Conservation (phyloP, 2,888 invertebrate species). For the Thereva unica region DNA sequence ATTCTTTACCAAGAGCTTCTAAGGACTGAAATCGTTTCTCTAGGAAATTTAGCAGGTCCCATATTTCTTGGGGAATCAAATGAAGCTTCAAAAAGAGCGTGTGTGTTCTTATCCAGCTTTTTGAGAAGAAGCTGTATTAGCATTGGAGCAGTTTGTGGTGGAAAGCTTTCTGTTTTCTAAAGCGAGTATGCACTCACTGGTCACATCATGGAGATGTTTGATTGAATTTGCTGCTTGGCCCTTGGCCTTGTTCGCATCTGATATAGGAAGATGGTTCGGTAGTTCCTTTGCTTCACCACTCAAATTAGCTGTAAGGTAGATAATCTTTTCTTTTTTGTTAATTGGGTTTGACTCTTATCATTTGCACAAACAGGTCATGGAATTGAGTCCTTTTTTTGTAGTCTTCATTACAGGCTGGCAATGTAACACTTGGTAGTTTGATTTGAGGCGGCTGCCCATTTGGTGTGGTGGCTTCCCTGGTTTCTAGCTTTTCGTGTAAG, state of each 20-base stretch:
- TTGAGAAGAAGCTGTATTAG: background rate
- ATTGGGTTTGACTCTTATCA: background rate
- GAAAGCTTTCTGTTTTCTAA: background rate
- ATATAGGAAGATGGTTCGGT: no score
- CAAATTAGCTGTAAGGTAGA: background rate
- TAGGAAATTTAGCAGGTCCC: background rate
- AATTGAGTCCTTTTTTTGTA: background rate
- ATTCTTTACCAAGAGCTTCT: background rate
- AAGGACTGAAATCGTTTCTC: background rate
- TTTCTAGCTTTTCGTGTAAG: background rate
- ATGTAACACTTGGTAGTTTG: no score
- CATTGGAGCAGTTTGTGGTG: background rate
- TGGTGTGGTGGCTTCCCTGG: background rate
- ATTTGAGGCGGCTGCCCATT: background rate
- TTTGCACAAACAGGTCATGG: background rate
- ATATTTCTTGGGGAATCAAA: background rate
- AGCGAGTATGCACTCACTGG: background rate
- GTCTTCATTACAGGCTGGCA: background rate
- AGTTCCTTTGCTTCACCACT: no score
- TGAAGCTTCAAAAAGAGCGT: background rate
- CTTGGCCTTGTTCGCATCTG: no score
- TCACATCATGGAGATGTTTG: background rate
- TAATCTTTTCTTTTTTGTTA: background rate
- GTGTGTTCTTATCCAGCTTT: background rate
- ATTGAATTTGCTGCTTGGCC: no score